Percentiles rank a stretch among this genome's conserved stretches.
phyloP scores from a whole-genome alignment of 1,140 invertebrate genomes.

The Aphelenchoides avenae region DNA sequence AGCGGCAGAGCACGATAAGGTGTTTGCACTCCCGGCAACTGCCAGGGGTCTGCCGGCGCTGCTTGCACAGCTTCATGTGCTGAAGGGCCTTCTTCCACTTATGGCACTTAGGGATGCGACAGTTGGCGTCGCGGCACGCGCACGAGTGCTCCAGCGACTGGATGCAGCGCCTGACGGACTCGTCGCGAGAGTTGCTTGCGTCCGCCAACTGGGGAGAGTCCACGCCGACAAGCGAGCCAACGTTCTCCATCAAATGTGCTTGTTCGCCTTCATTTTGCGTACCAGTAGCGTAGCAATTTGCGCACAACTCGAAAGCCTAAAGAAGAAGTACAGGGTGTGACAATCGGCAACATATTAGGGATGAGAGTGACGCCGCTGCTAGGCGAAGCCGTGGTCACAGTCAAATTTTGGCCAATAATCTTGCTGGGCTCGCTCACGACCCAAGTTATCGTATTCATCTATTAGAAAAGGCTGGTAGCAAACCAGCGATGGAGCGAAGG shows the following conservation, averaged over 20 bases:
- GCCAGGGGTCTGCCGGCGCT: constrained; percentile 80
- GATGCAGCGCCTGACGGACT: constrained; percentile 76
- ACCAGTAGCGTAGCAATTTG: constrained; percentile 86
- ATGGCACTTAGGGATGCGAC: constrained; percentile 85
- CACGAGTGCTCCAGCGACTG: constrained; percentile 91
- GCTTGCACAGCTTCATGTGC: constrained; percentile 89
- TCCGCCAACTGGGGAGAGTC: constrained; percentile 75
- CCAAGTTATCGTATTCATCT: too few species aligned
- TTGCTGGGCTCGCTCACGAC: too few species aligned
- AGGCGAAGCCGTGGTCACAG: too few species aligned
- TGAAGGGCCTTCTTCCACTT: constrained; percentile 97
- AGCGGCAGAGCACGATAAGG: constrained; percentile 92
- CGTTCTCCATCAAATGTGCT: constrained; percentile 93
- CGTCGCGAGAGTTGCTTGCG: constrained; percentile 58
- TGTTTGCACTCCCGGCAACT: constrained; percentile 98
- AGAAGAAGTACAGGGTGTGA: too few species aligned
- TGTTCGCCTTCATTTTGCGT: constrained; percentile 87
- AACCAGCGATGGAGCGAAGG: too few species aligned
- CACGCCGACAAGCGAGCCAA: constrained; percentile 84
- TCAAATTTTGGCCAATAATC: too few species aligned
- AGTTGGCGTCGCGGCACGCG: constrained; percentile 96
- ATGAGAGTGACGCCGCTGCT: too few species aligned
- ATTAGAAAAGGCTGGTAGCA: too few species aligned
- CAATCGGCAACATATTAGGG: too few species aligned
- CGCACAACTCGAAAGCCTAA: constrained; percentile 95